These are phyloP conservation scores for Caradrina kadenii DNA, from an alignment of 2,888 invertebrate species.

Conservation along the genomic window DNA sequence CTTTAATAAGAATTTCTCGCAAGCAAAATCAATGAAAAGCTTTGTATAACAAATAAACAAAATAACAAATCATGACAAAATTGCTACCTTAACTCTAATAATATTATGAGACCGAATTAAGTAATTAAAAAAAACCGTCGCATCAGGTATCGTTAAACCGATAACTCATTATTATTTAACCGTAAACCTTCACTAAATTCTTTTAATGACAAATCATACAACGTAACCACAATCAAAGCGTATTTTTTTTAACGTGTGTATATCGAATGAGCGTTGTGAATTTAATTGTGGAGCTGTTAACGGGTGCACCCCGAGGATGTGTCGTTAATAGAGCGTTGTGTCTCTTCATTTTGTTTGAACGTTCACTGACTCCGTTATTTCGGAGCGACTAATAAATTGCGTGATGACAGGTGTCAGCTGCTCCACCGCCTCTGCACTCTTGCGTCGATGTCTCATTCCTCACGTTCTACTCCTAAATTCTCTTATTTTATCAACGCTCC, in stretches of 20 bases:
- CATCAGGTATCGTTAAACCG: conserved; percentile 66
- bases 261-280: conserved; percentile 74
- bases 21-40: conserved; percentile 55
- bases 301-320: conserved; percentile 81
- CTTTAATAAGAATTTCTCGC: conserved; percentile 27
- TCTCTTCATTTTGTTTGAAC: conserved; percentile 89
- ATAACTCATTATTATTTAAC: conserved; percentile 65
- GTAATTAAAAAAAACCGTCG: conserved; percentile 60
- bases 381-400: conserved; percentile 90
- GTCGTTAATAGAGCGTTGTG: conserved; percentile 89
- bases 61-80: conserved; percentile 53
- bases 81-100: conserved; percentile 38
- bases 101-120: conserved; percentile 61
- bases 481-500: conserved; percentile 90
- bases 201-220: conserved; percentile 57
- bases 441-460: conserved; percentile 91
- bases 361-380: conserved; percentile 89
- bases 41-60: conserved; percentile 7
- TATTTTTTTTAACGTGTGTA: conserved; percentile 61
- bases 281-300: conserved; percentile 83
- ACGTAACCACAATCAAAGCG: conserved; percentile 51
- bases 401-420: conserved; percentile 91
- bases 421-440: conserved; percentile 90
- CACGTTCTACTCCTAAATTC: conserved; percentile 89
- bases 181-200: conserved; percentile 56